A percentile compares a stretch with the other conserved stretches of the same genome.
phyloP scores from a whole-genome alignment of 2,888 invertebrate genomes.

The Cerastis leucographa region DNA sequence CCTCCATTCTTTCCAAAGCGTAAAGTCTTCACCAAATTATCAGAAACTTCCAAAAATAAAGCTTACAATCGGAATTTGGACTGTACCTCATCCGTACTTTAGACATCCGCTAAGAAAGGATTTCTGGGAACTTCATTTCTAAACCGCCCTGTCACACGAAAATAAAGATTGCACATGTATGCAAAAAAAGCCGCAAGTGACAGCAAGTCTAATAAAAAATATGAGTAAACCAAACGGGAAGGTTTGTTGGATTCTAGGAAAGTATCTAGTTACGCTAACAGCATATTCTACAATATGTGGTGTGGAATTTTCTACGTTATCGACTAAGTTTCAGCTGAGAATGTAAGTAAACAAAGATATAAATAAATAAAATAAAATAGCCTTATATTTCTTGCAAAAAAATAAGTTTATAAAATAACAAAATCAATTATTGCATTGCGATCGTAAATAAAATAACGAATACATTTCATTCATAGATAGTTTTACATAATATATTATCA shows the following conservation, averaged over 20 bases:
- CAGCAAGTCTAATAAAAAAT: not conserved
- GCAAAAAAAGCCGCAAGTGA: not conserved
- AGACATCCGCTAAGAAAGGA: not conserved
- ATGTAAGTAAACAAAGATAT: not conserved
- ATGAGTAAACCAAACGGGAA: constrained; percentile 20
- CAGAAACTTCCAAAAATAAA: not conserved
- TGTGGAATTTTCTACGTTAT: not conserved
- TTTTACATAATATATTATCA: too few species aligned
- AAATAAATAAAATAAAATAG: too few species aligned
- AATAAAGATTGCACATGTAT: not conserved
- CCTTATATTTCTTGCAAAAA: too few species aligned
- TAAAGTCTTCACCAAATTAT: not conserved
- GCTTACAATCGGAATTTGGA: not conserved
- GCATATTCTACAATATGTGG: not conserved
- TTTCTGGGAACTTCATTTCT: not conserved
- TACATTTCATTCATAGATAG: too few species aligned
- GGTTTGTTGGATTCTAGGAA: constrained; percentile 9
- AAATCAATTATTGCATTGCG: too few species aligned
- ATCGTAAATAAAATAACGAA: too few species aligned
- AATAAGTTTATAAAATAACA: too few species aligned
- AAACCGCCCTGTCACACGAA: not conserved
- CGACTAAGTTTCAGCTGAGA: constrained; percentile 6
- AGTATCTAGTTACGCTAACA: constrained; percentile 6
- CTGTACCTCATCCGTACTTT: not conserved
- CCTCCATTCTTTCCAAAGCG: too few species aligned